Evolutionary conservation across 2,888 invertebrate species (phyloP).

Genomic region (Acronicta psi): DNA sequence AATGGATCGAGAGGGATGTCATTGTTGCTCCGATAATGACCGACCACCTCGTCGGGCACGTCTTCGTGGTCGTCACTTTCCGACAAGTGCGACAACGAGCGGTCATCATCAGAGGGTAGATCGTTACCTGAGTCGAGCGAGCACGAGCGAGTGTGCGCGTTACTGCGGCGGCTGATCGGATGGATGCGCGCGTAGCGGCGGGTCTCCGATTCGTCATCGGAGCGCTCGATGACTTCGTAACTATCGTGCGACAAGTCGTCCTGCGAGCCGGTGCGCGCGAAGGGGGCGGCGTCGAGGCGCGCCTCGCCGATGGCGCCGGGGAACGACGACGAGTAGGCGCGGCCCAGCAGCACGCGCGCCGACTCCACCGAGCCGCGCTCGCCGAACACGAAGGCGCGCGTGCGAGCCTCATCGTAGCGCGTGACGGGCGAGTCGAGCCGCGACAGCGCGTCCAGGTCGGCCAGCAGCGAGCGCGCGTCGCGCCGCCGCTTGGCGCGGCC

Average conservation of each 20-base stretch:
- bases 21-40: constrained; percentile 91
- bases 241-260: constrained; percentile 96
- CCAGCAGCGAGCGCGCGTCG: constrained; percentile 69
- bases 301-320: constrained; percentile 94
- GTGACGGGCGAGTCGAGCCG: constrained; percentile 75
- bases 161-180: constrained; percentile 70
- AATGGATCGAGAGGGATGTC: constrained; percentile 94
- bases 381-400: constrained; percentile 81
- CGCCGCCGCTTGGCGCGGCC: constrained; percentile 90
- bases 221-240: constrained; percentile 95
- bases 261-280: constrained; percentile 92
- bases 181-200: constrained; percentile 69
- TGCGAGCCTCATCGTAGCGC: constrained; percentile 65
- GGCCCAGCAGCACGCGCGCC: constrained; percentile 91
- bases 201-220: constrained; percentile 89
- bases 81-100: constrained; percentile 87
- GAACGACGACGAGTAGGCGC: constrained; percentile 95
- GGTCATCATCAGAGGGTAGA: constrained; percentile 92
- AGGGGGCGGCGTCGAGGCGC: constrained; percentile 90
- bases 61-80: constrained; percentile 87
- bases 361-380: constrained; percentile 90
- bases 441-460: constrained; percentile 77
- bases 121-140: constrained; percentile 94
- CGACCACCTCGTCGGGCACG: constrained; percentile 88
- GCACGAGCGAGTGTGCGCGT: constrained; percentile 90